These are phyloP conservation scores for Catocala nupta DNA, from an alignment of 2,888 invertebrate genomes.

Conservation along the genomic window DNA sequence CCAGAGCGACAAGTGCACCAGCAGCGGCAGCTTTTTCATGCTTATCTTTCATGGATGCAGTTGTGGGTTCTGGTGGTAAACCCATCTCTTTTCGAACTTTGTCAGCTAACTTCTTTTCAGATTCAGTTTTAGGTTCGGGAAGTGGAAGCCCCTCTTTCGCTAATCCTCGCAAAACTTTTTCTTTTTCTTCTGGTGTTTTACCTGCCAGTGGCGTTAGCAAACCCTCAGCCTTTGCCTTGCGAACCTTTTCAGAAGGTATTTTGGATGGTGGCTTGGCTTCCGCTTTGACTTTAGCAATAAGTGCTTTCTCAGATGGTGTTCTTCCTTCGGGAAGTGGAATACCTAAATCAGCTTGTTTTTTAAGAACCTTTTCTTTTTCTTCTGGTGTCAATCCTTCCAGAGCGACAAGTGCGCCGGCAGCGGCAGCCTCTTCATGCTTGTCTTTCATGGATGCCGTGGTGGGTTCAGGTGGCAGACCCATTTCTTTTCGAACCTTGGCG, in stretches of 20 bases:
- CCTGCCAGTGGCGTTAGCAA: too few relatives aligned
- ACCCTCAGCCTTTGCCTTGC: not conserved
- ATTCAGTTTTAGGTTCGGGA: too few relatives aligned
- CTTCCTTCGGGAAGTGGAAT: not conserved
- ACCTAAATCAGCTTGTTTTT: not conserved
- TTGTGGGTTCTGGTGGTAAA: slow-evolving; percentile 25
- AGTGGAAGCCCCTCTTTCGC: too few relatives aligned
- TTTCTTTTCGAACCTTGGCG: too few relatives aligned
- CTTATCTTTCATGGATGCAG: slow-evolving; percentile 23
- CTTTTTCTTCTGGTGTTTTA: too few relatives aligned
- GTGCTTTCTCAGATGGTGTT: too few relatives aligned
- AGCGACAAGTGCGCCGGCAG: not conserved
- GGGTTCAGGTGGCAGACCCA: slow-evolving; percentile 1
- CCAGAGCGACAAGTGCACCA: slow-evolving; percentile 17
- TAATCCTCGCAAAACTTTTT: too few relatives aligned
- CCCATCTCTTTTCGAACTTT: slow-evolving; percentile 14
- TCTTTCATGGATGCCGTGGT: slow-evolving; percentile 23
- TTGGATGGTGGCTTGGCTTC: too few relatives aligned
- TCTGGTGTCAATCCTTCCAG: too few relatives aligned
- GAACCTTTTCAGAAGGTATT: not conserved
- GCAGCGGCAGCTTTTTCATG: slow-evolving; percentile 19
- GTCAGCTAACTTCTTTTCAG: not conserved
- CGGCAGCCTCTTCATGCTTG: not conserved
- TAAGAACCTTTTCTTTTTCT: not conserved
- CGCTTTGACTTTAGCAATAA: too few relatives aligned